Base-by-base conservation (phyloP, 1,140 invertebrate species). In the Cryptotermes secundus region DNA sequence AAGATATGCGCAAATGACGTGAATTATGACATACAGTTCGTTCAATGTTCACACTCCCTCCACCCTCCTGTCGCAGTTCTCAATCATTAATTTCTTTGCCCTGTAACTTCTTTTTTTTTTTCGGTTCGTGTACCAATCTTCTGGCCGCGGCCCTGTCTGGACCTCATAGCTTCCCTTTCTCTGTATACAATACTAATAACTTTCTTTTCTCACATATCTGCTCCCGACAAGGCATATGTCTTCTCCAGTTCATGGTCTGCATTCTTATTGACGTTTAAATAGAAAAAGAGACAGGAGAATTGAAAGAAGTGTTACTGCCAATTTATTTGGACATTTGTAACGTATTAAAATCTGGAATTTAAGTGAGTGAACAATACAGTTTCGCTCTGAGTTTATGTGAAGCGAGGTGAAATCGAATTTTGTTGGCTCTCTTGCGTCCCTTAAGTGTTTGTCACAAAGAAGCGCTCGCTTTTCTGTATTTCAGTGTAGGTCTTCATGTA, bases 41-140 rank as follows among this genome's bases (percentile, higher is more conserved):
- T 72, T 72, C 31, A 72, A 72, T 72, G 59, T 72, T 72, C n/a
- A 72, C 59, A 72, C 59, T 31, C 59, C 59, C 59, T 72, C n/a
- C 59, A 7, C 4, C 1, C 16, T 14, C 59, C 59, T 26, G n/a
- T 72, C 6, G 31, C 1, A 72, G 7, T 72, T 72, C 59, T 72
- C n/a, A n/a, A 72, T 72, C 59, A 72, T 72, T 72, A 31, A 72
- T 72, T 72, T 72, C 59, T 72, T 31, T 72, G 31, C 59, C 59
- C 59, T 9, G 4, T 72, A 14, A n/a, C n/a, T n/a, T n/a, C n/a
- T n/a, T n/a, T n/a, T n/a, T n/a, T n/a, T n/a, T n/a, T n/a, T n/a
- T n/a, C n/a, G n/a, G n/a, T n/a, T n/a, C n/a, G n/a, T n/a, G n/a
- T n/a, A n/a, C n/a, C n/a, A n/a, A n/a, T 72, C 59, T n/a, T 72